Evolutionary conservation across 2,888 invertebrate genomes (phyloP).

Genomic region (Tiphia femorata): DNA sequence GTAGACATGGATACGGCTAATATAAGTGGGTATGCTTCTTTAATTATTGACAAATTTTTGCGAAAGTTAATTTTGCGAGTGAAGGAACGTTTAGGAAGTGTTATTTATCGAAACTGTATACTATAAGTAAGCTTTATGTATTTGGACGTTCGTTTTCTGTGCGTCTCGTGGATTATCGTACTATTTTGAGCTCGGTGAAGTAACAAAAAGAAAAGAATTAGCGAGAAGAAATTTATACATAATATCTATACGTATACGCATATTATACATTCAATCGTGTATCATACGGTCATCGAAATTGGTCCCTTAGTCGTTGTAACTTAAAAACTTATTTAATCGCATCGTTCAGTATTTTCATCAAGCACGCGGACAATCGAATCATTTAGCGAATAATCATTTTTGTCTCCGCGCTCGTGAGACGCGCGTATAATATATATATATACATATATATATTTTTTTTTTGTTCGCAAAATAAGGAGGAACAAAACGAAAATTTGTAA

Average conservation of each 20-base stretch:
- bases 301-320: slow-evolving; percentile 44
- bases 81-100: neutral
- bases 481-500: neutral
- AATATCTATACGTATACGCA: slow-evolving; percentile 31
- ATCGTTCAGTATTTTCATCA: slow-evolving; percentile 40
- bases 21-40: too few relatives aligned
- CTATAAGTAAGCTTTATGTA: too few relatives aligned
- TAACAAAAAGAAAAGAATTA: too few relatives aligned
- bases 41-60: too few relatives aligned
- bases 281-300: slow-evolving; percentile 39
- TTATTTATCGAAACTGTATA: too few relatives aligned
- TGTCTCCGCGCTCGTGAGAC: too few relatives aligned
- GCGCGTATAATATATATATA: neutral
- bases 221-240: too few relatives aligned
- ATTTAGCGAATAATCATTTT: neutral
- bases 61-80: too few relatives aligned
- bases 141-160: too few relatives aligned
- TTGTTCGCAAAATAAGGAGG: neutral
- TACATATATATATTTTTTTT: neutral
- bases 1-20: too few relatives aligned
- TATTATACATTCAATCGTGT: slow-evolving; percentile 34
- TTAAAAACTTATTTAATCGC: slow-evolving; percentile 47
- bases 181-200: too few relatives aligned
- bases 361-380: slow-evolving; percentile 1
- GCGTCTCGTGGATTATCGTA: too few relatives aligned